Base-by-base conservation (phyloP, 2,113 vertebrate genomes). In the Seriola quinqueradiata region DNA sequence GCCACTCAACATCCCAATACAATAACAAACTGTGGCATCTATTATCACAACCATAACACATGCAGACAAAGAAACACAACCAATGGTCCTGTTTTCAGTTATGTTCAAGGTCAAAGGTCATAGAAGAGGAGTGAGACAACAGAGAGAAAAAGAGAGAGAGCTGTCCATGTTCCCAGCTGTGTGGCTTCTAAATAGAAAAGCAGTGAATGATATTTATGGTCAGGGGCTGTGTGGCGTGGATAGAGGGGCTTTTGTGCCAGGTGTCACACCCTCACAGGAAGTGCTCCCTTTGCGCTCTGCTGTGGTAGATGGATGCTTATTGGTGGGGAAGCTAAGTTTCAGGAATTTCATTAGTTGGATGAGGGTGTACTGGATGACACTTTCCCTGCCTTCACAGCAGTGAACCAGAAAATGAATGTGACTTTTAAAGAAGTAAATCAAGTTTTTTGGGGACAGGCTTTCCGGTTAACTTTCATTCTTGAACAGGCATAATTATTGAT, bases 211-310 rank as follows among this genome's bases (percentile, higher is more conserved):
- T 90, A 82, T 95, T 87, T 87, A 61, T 90, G 77, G 77, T 88
- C 5, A 67, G 76, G 75, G 73, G 78, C 58, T 52, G 21, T 48
- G 54, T 4, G 52, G 23, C 23, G 69, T 42, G 69, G 23, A 94
- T 87, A 93, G 87, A 91, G 77, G 70, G 64, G 54, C 88, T 90
- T 94, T 95, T 95, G 92, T 95, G 55, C 72, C 21, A 13, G 59
- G 54, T 2, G 74, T 79, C 75, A 81, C 77, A 80, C 91, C 88
- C 88, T 85, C 73, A 82, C 69, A 60, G 88, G 87, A 93, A 92
- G 89, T 88, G 71, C 89, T 89, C 82, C 78, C 83, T 91, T 90
- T 79, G 85, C 68, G 3, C 77, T 83, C 40, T 74, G 70, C 71
- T 76, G 76, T 59, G 44, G 75, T 23, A 38, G 84, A 85, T 60